A percentile compares a stretch with the other conserved stretches of the same genome.
Evolutionary conservation across 2,113 vertebrate genomes (phyloP).

Genomic region (Aspidoscelis tigris): DNA sequence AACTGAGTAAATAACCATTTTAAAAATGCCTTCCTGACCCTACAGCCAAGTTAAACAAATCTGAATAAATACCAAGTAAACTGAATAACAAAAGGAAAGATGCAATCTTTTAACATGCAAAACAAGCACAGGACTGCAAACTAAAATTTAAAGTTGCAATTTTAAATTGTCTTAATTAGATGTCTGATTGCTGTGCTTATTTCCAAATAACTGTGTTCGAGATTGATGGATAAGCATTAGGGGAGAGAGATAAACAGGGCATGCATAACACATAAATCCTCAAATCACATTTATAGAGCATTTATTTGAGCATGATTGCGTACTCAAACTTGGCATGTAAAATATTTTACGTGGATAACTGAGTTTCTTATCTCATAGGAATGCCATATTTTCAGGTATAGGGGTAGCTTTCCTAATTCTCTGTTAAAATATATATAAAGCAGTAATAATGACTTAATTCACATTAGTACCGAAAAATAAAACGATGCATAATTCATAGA

Average conservation of each 20-base stretch:
- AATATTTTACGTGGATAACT: slow-evolving; percentile 11
- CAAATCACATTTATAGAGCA: slow-evolving; percentile 6
- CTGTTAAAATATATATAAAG: slow-evolving; percentile 11
- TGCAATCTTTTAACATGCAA: not conserved
- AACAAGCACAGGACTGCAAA: not conserved
- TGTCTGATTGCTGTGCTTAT: not conserved
- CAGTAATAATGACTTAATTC: not conserved
- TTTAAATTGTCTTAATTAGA: not conserved
- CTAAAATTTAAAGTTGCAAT: not conserved
- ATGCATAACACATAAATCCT: not conserved
- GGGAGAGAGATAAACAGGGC: not conserved
- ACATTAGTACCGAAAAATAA: slow-evolving; percentile 14
- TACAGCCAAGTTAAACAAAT: slow-evolving; percentile 35
- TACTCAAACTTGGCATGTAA: slow-evolving; percentile 1
- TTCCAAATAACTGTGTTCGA: slow-evolving; percentile 1
- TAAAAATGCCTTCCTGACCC: slow-evolving; percentile 46
- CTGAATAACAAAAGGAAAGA: not conserved
- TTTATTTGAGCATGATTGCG: slow-evolving; percentile 4
- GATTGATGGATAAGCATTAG: slow-evolving; percentile 11
- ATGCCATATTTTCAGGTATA: not conserved
- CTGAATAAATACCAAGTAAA: not conserved
- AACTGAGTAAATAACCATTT: slow-evolving; percentile 50
- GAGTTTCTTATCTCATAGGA: not conserved
- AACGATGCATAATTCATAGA: not conserved
- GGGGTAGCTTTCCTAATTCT: not conserved